Conservation (phyloP, 2,888 invertebrate species). For the Exephanes ischioxanthus region DNA sequence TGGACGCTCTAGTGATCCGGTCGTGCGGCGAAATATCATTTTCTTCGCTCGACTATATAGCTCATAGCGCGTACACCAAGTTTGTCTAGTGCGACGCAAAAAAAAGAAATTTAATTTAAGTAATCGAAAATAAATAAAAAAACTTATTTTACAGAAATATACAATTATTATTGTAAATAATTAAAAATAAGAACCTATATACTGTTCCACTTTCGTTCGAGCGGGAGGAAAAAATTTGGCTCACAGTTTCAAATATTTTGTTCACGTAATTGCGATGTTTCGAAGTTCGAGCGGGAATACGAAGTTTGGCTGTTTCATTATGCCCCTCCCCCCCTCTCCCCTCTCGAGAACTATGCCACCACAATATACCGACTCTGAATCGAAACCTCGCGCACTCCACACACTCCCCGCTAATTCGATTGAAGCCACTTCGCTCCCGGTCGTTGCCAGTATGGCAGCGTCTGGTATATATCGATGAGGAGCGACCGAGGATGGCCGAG, state of each 20-base stretch:
- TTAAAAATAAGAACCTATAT: background rate
- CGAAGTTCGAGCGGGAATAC: too few relatives aligned
- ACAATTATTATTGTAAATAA: background rate
- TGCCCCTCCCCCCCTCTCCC: background rate
- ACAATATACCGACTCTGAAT: conserved; percentile 4
- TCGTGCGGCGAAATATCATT: conserved; percentile 68
- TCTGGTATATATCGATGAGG: conserved; percentile 3
- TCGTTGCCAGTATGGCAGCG: background rate
- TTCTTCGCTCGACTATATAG: conserved; percentile 59
- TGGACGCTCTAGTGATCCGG: conserved; percentile 72
- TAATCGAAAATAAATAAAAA: background rate
- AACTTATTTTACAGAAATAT: background rate
- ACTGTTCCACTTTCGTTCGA: background rate
- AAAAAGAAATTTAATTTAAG: background rate
- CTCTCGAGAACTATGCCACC: background rate
- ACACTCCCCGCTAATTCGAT: conserved; percentile 10
- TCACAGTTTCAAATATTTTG: background rate
- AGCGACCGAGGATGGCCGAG: background rate
- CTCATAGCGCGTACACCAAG: background rate
- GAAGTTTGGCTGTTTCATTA: background rate
- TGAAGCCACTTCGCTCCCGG: conserved; percentile 6
- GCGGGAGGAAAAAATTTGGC: background rate
- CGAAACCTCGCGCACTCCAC: conserved; percentile 2
- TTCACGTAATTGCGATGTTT: background rate
- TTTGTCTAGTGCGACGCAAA: background rate